These are phyloP conservation scores for Saccostrea glomerata DNA, from an alignment of 1,140 invertebrate species.

Conservation along the genomic window DNA sequence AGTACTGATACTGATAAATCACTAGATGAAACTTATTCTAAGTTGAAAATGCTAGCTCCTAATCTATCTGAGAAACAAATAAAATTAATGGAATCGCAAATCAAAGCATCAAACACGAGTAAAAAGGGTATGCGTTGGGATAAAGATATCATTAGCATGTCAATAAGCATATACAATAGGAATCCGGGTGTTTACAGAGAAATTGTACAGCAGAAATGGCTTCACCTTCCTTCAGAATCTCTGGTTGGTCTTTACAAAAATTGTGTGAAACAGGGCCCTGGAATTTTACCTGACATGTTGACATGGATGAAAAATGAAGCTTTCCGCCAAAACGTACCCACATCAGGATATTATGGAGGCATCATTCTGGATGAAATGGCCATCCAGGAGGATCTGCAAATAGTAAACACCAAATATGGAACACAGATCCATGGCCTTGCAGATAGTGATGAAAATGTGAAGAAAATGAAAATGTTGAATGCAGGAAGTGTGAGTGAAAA, in stretches of 20 bases:
- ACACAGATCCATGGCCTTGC: too few relatives aligned
- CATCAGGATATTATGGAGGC: constrained; percentile 44
- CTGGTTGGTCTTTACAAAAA: constrained; percentile 11
- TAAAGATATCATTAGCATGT: constrained; percentile 11
- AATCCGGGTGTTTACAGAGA: constrained; percentile 44
- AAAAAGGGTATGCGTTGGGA: neutral
- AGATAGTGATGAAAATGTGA: constrained; percentile 5
- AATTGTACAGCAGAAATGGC: constrained; percentile 22
- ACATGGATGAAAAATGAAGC: constrained; percentile 38
- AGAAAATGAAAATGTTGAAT: constrained; percentile 18
- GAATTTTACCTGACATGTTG: constrained; percentile 45
- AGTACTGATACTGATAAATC: too few relatives aligned
- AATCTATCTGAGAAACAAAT: neutral
- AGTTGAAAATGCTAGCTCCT: neutral
- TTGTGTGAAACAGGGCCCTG: constrained; percentile 40
- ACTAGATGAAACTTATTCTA: too few relatives aligned
- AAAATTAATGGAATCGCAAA: neutral
- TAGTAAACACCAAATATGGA: neutral
- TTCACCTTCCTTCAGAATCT: constrained; percentile 24
- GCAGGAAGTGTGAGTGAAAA: constrained; percentile 36
- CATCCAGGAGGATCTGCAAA: constrained; percentile 43
- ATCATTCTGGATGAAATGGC: constrained; percentile 47
- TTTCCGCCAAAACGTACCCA: neutral
- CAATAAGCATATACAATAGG: constrained; percentile 28
- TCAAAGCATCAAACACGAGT: constrained; percentile 1